A percentile compares a stretch with the other conserved stretches of the same genome.
These are phyloP conservation scores for Lingula anatina DNA, from an alignment of 2,888 invertebrate genomes.

Conservation along the genomic window DNA sequence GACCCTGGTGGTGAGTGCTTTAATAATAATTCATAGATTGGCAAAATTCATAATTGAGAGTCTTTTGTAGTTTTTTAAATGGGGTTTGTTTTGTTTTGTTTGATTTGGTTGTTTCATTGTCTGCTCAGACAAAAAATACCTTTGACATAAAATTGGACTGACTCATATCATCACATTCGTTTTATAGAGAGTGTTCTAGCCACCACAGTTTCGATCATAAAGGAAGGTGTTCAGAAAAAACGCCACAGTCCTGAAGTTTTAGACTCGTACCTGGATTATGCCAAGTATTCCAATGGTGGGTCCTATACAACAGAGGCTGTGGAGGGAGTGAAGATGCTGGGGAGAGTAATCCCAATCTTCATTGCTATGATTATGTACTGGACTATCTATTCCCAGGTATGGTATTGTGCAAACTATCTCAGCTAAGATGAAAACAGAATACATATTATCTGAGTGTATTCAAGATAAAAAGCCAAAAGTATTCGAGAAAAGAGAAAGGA, in stretches of 20 bases:
- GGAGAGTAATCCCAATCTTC: slow-evolving; percentile 32
- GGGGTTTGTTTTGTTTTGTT: no score
- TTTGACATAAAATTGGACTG: neutral
- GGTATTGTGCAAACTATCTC: no score
- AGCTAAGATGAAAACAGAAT: no score
- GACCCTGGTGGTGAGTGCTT: slow-evolving; percentile 21
- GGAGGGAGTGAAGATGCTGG: slow-evolving; percentile 27
- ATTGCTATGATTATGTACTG: slow-evolving; percentile 31
- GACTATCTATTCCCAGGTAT: slow-evolving; percentile 37
- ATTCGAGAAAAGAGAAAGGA: no score
- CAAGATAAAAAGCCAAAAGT: neutral
- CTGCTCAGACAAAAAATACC: no score
- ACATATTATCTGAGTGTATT: no score
- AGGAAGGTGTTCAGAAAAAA: slow-evolving; percentile 4
- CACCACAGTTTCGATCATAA: slow-evolving; percentile 3
- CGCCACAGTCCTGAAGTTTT: no score
- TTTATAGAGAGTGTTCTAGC: slow-evolving; percentile 11
- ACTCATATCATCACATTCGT: neutral
- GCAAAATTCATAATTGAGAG: no score
- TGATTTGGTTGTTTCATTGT: no score
- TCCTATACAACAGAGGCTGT: slow-evolving; percentile 24
- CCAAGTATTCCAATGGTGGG: slow-evolving; percentile 26
- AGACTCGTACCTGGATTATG: slow-evolving; percentile 13
- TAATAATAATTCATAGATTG: no score
- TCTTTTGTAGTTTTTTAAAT: no score